Evolutionary conservation across 2,888 invertebrate species (phyloP).

Genomic region (Drosophila anceps): DNA sequence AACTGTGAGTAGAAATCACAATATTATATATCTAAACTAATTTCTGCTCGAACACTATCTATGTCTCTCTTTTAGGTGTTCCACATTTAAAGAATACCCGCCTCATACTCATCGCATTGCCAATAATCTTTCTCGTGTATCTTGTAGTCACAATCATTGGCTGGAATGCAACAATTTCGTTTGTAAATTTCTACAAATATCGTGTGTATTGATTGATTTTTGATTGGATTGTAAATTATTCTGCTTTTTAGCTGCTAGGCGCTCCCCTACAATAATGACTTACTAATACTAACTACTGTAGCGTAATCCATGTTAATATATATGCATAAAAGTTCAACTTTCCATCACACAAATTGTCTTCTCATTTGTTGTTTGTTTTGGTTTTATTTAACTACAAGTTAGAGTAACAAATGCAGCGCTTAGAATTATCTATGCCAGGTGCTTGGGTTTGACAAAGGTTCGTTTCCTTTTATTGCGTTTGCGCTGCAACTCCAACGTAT

Average conservation of each 20-base stretch:
- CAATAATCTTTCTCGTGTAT: conserved; percentile 91
- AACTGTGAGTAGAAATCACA: conserved; percentile 89
- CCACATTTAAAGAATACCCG: conserved; percentile 94
- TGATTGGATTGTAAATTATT: conserved; percentile 67
- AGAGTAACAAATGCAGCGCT: conserved; percentile 48
- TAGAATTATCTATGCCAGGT: conserved; percentile 83
- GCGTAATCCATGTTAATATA: conserved; percentile 44
- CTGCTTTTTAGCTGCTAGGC: conserved; percentile 59
- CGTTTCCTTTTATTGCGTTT: conserved; percentile 88
- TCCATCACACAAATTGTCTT: conserved; percentile 25
- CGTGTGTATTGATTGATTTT: conserved; percentile 88
- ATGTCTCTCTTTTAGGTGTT: conserved; percentile 88
- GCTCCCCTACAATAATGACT: conserved; percentile 50
- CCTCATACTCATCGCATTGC: conserved; percentile 93
- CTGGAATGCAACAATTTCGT: conserved; percentile 93
- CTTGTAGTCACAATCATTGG: conserved; percentile 91
- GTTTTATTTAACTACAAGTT: conserved; percentile 56
- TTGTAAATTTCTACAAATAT: conserved; percentile 94
- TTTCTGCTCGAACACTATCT: not conserved
- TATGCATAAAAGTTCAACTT: conserved; percentile 46
- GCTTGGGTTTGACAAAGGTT: conserved; percentile 87
- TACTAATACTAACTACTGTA: conserved; percentile 58
- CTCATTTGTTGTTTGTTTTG: not conserved
- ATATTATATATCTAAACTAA: not conserved
- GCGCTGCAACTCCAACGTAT: conserved; percentile 89